Conservation (phyloP, 1,140 invertebrate genomes). For the Drosophila subpulchrella region DNA sequence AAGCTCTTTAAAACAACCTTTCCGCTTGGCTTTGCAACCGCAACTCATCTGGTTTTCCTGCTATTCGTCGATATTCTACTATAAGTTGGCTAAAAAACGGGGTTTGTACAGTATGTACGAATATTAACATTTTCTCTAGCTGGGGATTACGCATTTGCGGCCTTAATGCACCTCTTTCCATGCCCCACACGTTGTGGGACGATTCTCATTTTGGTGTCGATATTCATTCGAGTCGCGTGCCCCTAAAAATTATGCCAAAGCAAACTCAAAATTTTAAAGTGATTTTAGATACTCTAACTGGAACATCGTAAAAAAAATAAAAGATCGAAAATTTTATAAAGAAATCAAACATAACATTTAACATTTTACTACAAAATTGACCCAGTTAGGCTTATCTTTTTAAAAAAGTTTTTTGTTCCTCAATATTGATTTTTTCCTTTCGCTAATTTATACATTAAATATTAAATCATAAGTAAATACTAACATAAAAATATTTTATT, state of each 20-base stretch:
- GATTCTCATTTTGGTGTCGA: conserved; percentile 34
- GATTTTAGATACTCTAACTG: conserved; percentile 10
- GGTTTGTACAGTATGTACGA: background rate
- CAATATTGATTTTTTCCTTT: no score
- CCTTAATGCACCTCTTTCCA: conserved; percentile 50
- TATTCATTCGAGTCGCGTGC: conserved; percentile 57
- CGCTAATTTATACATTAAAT: no score
- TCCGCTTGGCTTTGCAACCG: background rate
- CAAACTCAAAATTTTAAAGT: background rate
- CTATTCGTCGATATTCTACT: background rate
- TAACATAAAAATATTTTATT: background rate
- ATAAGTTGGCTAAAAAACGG: background rate
- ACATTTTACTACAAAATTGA: no score
- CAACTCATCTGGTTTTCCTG: conserved; percentile 8
- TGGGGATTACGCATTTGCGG: conserved; percentile 53
- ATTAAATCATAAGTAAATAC: no score
- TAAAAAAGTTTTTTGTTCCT: no score
- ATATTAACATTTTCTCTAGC: background rate
- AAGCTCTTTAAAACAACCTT: background rate
- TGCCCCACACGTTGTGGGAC: conserved; percentile 40
- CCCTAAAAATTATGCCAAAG: conserved; percentile 41
- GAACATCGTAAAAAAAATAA: no score
- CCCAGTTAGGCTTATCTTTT: no score
- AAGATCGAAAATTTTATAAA: background rate
- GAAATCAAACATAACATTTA: no score